Base-by-base conservation (phyloP, 1,140 invertebrate genomes). In the Euura saliciscinereae region DNA sequence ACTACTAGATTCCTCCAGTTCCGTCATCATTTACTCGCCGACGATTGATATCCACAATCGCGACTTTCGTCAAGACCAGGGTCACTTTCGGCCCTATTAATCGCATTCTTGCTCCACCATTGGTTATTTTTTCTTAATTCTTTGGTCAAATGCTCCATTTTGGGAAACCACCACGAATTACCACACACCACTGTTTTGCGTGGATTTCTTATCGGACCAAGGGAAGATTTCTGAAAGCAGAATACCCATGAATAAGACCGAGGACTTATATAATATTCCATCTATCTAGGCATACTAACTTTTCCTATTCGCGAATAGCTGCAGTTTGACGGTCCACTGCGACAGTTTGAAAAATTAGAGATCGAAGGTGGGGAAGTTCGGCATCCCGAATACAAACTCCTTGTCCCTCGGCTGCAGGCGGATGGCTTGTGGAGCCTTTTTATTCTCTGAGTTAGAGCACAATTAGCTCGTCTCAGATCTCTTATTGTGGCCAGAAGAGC, bases 21-120 rank as follows among this genome's bases (percentile, higher is more conserved):
- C 8, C 8, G 11, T 67, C 4, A 4, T 65, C 51, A 84, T 83
- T 84, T 84, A 51, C 79, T 82, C 45, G 81, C 75, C 13, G 82
- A 84, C 6, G 80, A 83, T 68, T 80, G 80, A 72, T 84, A 84
- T 69, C 82, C 83, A 13, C 74, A 80, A 74, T 84, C 83, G 3
- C 72, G 75, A 71, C 68, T 78, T 42, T 83, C 80, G 68, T 83
- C 78, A 4, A 75, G 44, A 66, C 75, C 64, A 65, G 65, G 59
- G 4, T 81, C 73, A 13, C 70, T 73, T 67, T 76, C 73, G 6
- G 69, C 74, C 69, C 44, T 71, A 5, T 74, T 75, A 2, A 42
- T 28, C 70, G 71, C 65, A 76, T 76, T 72, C 76, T 44, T 69
- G 59, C 69, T 73, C 69, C 45, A 77, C 70, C 74, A 59, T 59